Evolutionary conservation across 2,888 invertebrate species (phyloP).

Genomic region (Seira sanloemensis): DNA sequence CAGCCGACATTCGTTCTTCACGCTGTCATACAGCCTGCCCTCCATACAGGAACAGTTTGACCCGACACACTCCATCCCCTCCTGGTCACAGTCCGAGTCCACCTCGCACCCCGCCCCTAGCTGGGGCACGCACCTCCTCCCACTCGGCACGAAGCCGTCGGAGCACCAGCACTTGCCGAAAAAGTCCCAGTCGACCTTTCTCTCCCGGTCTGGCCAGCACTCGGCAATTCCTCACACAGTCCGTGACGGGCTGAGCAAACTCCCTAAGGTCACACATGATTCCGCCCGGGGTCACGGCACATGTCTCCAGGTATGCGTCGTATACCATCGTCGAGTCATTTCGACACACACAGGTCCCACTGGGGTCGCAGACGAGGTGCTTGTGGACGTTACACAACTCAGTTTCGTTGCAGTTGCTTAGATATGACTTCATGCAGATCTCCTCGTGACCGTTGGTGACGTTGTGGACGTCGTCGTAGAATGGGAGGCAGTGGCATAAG

Average conservation of each 20-base stretch:
- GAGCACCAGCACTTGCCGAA: conserved; percentile 40
- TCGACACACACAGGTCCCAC: conserved; percentile 13
- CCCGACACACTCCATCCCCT: conserved; percentile 13
- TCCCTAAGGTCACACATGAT: conserved; percentile 32
- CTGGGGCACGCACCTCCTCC: conserved; percentile 25
- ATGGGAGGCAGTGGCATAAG: conserved; percentile 29
- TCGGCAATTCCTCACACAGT: conserved; percentile 28
- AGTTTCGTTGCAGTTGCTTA: background rate
- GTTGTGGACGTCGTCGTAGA: conserved; percentile 42
- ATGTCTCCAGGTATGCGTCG: conserved; percentile 21
- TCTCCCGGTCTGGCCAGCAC: conserved; percentile 11
- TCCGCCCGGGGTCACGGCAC: conserved; percentile 33
- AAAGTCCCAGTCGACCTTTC: background rate
- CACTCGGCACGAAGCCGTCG: conserved; percentile 22
- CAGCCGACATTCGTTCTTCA: conserved; percentile 14
- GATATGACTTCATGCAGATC: conserved; percentile 27
- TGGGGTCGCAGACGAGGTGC: conserved; percentile 24
- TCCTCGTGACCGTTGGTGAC: conserved; percentile 6
- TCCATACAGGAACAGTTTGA: conserved; percentile 8
- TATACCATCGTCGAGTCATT: conserved; percentile 1
- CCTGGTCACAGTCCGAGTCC: conserved; percentile 38
- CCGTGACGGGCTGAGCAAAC: background rate
- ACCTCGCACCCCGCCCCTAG: conserved; percentile 6
- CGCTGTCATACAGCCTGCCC: conserved; percentile 8
- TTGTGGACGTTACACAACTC: conserved; percentile 40